Percentiles rank a stretch among this genome's conserved stretches.
Conservation (phyloP, 2,888 invertebrate species). For the Bellardia bayeri region DNA sequence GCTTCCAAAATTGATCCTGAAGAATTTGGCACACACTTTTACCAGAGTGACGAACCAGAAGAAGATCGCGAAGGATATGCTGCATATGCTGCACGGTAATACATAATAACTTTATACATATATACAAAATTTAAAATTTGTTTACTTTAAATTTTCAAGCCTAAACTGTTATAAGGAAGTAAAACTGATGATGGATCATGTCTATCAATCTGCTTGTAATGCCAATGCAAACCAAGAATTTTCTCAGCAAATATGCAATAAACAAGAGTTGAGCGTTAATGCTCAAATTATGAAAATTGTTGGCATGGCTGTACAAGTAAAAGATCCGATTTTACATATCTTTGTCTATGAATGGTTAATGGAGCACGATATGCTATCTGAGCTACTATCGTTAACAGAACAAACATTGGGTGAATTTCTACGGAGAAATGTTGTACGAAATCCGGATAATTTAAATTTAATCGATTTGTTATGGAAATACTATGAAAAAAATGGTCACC, state of each 20-base stretch:
- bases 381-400: conserved; percentile 86
- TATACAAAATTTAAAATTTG: background rate
- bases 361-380: conserved; percentile 89
- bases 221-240: conserved; percentile 79
- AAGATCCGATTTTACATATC: conserved; percentile 95
- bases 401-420: conserved; percentile 84
- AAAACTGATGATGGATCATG: conserved; percentile 89
- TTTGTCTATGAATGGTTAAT: conserved; percentile 97
- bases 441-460: conserved; percentile 86
- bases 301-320: conserved; percentile 87
- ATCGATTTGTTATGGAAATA: conserved; percentile 97
- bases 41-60: conserved; percentile 91
- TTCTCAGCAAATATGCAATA: conserved; percentile 73
- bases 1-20: conserved; percentile 95
- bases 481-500: conserved; percentile 96
- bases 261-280: conserved; percentile 77
- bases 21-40: conserved; percentile 93
- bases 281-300: conserved; percentile 87
- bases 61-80: conserved; percentile 93
- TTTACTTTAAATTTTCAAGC: conserved; percentile 84
- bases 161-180: conserved; percentile 96
- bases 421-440: conserved; percentile 84
- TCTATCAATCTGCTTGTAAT: conserved; percentile 80
- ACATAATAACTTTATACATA: background rate
- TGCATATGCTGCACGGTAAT: conserved; percentile 87